Conservation (phyloP, 2,888 invertebrate species). For the Branchinecta sandiegonensis region DNA sequence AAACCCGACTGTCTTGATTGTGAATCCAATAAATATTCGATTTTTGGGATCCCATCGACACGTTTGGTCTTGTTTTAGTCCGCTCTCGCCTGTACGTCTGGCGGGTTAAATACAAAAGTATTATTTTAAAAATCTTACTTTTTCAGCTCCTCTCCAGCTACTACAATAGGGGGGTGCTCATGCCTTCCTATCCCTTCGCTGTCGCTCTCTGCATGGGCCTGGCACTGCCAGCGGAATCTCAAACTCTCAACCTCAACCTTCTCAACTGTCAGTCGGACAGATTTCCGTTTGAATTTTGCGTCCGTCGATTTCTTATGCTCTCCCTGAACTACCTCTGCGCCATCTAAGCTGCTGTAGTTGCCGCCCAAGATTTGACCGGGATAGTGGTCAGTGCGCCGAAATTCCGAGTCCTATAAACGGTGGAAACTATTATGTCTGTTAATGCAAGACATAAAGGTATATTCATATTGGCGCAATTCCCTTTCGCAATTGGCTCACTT, state of each 20-base stretch:
- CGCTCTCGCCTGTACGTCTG: too few species aligned
- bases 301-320: constrained; percentile 31
- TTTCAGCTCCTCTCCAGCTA: not conserved
- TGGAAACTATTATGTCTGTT: not conserved
- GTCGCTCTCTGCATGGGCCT: constrained; percentile 30
- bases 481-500: too few species aligned
- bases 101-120: not conserved
- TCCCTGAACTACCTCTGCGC: constrained; percentile 58
- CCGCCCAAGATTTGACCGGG: constrained; percentile 61
- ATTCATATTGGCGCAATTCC: too few species aligned
- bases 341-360: constrained; percentile 54
- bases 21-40: too few species aligned
- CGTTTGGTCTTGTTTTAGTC: too few species aligned
- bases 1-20: too few species aligned
- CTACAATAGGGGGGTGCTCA: not conserved
- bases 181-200: constrained; percentile 24
- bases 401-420: constrained; percentile 33
- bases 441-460: too few species aligned
- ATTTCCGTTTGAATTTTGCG: constrained; percentile 35
- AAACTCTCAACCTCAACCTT: constrained; percentile 64
- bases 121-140: constrained; percentile 30
- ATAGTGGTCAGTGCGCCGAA: constrained; percentile 43
- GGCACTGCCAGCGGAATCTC: constrained; percentile 75
- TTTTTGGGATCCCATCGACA: too few species aligned
- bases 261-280: constrained; percentile 57